phyloP scores from a whole-genome alignment of 2,888 invertebrate genomes.

The Drosophila quasianomalipes region DNA sequence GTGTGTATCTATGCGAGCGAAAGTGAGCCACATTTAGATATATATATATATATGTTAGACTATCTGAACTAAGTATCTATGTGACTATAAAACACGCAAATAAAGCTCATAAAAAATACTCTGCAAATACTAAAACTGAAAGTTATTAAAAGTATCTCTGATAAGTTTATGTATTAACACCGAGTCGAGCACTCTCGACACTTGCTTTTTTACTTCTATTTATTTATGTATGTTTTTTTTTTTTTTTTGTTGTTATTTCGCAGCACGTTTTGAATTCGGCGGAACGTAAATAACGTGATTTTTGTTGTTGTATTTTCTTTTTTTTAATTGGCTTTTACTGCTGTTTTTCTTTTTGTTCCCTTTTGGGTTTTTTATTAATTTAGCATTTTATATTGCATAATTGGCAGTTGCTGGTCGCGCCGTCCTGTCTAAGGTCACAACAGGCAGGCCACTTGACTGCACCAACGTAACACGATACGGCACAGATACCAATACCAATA shows the following conservation, averaged over 20 bases:
- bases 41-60: too few relatives aligned
- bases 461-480: constrained; percentile 24
- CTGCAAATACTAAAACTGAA: not conserved
- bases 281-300: constrained; percentile 60
- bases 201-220: not conserved
- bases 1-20: not conserved
- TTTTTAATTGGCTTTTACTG: constrained; percentile 13
- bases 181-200: constrained; percentile 3
- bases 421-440: constrained; percentile 53
- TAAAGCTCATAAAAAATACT: not conserved
- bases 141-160: not conserved
- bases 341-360: constrained; percentile 14
- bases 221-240: constrained; percentile 5
- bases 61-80: not conserved
- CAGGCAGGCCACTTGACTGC: constrained; percentile 43
- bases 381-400: constrained; percentile 66
- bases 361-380: constrained; percentile 50
- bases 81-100: not conserved
- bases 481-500: constrained; percentile 2
- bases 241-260: constrained; percentile 4
- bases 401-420: constrained; percentile 56
- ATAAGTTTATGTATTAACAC: not conserved
- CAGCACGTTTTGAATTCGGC: constrained; percentile 57
- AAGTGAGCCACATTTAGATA: not conserved
- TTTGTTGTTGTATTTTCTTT: constrained; percentile 18